A percentile compares a stretch with the other conserved stretches of the same genome.
Evolutionary conservation across 2,888 invertebrate species (phyloP).

Genomic region (Yponomeuta sedellus): DNA sequence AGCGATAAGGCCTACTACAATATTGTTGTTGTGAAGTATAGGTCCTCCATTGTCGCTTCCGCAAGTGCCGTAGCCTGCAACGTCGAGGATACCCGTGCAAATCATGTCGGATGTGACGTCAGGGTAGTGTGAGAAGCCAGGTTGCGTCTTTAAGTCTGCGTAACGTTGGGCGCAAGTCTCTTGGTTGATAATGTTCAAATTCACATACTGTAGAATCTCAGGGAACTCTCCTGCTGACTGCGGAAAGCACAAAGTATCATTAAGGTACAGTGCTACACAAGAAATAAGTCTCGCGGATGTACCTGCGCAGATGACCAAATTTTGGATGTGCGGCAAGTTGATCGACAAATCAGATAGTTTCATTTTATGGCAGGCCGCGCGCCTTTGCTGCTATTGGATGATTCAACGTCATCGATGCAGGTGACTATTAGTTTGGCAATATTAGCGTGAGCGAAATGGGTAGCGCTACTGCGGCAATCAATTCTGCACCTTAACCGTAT

Average conservation of each 20-base stretch:
- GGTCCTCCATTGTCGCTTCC: constrained; percentile 51
- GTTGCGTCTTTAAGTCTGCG: constrained; percentile 18
- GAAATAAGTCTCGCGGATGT: too few species aligned
- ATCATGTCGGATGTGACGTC: constrained; percentile 26
- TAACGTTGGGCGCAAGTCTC: constrained; percentile 30
- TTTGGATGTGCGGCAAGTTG: too few species aligned
- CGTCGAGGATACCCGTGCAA: constrained; percentile 25
- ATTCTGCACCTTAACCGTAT: too few species aligned
- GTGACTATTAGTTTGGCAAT: too few species aligned
- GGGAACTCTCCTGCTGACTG: constrained; percentile 22
- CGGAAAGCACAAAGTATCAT: constrained; percentile 4
- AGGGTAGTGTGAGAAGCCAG: constrained; percentile 14
- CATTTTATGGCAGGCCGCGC: too few species aligned
- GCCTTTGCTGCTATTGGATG: too few species aligned
- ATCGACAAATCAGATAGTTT: too few species aligned
- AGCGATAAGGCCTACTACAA: constrained; percentile 54
- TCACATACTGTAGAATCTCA: constrained; percentile 21
- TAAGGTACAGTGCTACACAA: too few species aligned
- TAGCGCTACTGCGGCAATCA: too few species aligned
- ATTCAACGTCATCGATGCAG: too few species aligned
- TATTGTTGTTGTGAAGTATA: constrained; percentile 37
- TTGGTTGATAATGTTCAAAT: constrained; percentile 32
- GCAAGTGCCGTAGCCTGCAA: constrained; percentile 25
- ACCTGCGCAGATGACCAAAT: too few species aligned
- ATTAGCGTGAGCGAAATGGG: too few species aligned